Conservation (phyloP, 1,140 invertebrate genomes). For the Eubasilissa regina region DNA sequence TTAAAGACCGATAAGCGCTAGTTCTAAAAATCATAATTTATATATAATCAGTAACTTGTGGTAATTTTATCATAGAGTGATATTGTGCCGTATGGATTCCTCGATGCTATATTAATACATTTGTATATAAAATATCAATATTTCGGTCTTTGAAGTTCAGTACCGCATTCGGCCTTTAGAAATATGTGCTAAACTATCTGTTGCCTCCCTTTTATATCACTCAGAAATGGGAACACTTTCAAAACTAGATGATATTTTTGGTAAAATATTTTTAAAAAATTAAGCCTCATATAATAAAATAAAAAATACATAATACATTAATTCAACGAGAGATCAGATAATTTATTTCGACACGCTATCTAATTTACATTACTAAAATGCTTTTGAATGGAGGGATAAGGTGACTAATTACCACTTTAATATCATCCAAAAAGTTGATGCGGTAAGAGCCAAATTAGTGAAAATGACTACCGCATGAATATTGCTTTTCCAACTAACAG, state of each 20-base stretch:
- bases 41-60: no score
- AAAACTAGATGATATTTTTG: not conserved
- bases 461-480: constrained; percentile 12
- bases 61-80: no score
- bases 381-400: constrained; percentile 41
- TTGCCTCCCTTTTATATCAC: not conserved
- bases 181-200: no score
- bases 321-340: constrained; percentile 43
- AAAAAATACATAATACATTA: constrained; percentile 31
- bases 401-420: constrained; percentile 18
- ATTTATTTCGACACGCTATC: constrained; percentile 46
- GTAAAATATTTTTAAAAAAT: constrained; percentile 32
- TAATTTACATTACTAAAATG: constrained; percentile 46
- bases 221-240: not conserved
- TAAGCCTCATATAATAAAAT: constrained; percentile 27
- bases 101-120: no score
- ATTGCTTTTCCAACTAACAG: constrained; percentile 41
- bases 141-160: no score
- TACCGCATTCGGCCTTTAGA: no score
- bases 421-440: not conserved
- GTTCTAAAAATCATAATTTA: no score
- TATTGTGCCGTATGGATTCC: no score
- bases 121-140: no score
- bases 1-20: no score
- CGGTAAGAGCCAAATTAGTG: not conserved